Evolutionary conservation across 2,888 invertebrate genomes (phyloP).

Genomic region (Steinernema carpocapsae): DNA sequence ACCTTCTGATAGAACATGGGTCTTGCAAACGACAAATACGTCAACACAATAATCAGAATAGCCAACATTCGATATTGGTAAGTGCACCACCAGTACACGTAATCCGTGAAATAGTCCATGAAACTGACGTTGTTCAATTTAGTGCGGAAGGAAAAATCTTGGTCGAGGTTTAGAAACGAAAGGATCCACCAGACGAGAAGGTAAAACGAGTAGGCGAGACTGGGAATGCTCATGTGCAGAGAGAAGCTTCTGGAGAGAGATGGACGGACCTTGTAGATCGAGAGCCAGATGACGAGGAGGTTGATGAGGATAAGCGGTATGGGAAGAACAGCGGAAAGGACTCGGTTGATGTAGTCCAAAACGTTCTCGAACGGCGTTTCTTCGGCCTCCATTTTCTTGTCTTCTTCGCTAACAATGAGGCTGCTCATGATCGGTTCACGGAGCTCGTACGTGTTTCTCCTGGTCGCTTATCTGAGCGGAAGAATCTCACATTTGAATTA

Average conservation of each 20-base stretch:
- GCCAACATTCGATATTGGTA: constrained; percentile 19
- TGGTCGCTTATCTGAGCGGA: too few species aligned
- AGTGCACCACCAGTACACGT: neutral
- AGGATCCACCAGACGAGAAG: neutral
- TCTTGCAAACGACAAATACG: constrained; percentile 2
- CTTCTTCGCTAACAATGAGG: too few species aligned
- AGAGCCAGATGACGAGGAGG: neutral
- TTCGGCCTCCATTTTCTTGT: too few species aligned
- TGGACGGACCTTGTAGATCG: neutral
- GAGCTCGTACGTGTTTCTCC: too few species aligned
- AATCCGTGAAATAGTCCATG: constrained; percentile 13
- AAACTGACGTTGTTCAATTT: neutral
- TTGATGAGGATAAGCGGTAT: neutral
- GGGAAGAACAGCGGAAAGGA: neutral
- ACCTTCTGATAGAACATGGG: neutral
- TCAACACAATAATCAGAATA: constrained; percentile 1
- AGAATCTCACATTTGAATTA: too few species aligned
- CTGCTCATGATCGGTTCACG: too few species aligned
- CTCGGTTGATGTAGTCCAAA: neutral
- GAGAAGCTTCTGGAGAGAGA: neutral
- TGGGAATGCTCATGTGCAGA: constrained; percentile 3
- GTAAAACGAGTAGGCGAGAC: constrained; percentile 7
- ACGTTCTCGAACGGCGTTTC: neutral
- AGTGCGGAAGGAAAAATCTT: neutral
- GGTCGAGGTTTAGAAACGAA: neutral